Evolutionary conservation across 2,113 vertebrate genomes (phyloP), one percentile per base, ranked within the genome.

Genomic region (Ammodytes dubius): DNA sequence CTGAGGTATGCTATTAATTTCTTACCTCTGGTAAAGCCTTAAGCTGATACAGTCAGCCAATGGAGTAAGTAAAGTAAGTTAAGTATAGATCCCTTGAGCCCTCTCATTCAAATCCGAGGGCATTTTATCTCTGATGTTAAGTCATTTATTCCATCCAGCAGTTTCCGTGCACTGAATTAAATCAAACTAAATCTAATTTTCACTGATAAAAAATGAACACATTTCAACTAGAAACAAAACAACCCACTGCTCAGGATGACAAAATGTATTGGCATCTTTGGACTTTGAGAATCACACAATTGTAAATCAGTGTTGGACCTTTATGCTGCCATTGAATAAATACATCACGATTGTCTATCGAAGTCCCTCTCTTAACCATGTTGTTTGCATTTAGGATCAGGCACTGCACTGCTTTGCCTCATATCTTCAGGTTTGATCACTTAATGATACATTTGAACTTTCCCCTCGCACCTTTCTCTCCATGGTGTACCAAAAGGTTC

Each of bases 1-100:
- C 42, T 52, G 61, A 75, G 60, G 59, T 58, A 70, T 75, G 12
- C 64, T 81, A 69, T 88, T 90, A 42, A 86, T 86, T 89, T 70
- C 17, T 87, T 67, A 70, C 72, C 68, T 71, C 72, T 39, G 45
- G 52, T 59, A 64, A 77, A 81, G 58, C 46, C 68, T 70, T 66
- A 72, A 67, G 70, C 60, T 69, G 37, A 74, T 68, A 74, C 13
- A 27, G 12, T 35, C 50, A 58, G 57, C 15, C 7, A 69, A 12
- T 43, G 47, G 39, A 50, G 77, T 27, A 27, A 27, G 27, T 27
- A 27, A 27, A 27, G 27, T 27, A 76, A n/a, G 70, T 49, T 49
- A 47, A 63, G 47, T 54, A 83, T 37, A 42, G n/a, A 59, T 81
- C 74, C 66, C 43, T 12, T 42, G 52, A 80, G 81, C 40, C 66